Conservation (phyloP, 2,113 vertebrate genomes). For the Antennarius striatus region DNA sequence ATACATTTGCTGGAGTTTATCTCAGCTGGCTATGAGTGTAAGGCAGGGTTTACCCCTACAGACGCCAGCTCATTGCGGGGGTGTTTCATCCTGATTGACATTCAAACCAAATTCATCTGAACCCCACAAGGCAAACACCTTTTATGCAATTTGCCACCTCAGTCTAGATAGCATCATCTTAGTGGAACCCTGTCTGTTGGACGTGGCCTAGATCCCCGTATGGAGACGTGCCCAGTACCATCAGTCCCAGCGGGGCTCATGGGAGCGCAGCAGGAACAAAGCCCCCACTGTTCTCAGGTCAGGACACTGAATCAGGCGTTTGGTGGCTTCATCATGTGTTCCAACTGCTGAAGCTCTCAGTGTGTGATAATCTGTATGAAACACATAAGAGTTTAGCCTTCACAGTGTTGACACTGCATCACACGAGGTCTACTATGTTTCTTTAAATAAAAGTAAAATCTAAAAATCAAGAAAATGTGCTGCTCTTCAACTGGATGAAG, state of each 20-base stretch:
- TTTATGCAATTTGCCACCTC: slow-evolving; percentile 36
- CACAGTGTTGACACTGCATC: not conserved
- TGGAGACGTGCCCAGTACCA: slow-evolving; percentile 54
- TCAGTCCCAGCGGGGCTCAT: slow-evolving; percentile 61
- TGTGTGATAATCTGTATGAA: slow-evolving; percentile 40
- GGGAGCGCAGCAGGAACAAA: slow-evolving; percentile 60
- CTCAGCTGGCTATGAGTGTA: not conserved
- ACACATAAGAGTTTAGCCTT: slow-evolving; percentile 9
- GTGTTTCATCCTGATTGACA: not conserved
- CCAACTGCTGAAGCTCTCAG: slow-evolving; percentile 38
- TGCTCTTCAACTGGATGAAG: too few relatives aligned
- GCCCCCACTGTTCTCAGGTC: slow-evolving; percentile 61
- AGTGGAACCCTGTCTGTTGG: slow-evolving; percentile 53
- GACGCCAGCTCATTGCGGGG: too few relatives aligned
- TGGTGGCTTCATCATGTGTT: slow-evolving; percentile 49
- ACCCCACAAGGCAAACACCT: not conserved
- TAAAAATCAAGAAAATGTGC: not conserved
- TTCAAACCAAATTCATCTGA: slow-evolving; percentile 2
- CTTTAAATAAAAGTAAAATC: not conserved
- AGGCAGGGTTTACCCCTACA: slow-evolving; percentile 1
- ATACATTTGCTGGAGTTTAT: too few relatives aligned
- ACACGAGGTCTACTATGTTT: not conserved
- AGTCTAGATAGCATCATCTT: slow-evolving; percentile 25
- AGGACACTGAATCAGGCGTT: slow-evolving; percentile 40
- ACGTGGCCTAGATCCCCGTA: slow-evolving; percentile 53